Conservation (phyloP, 2,888 invertebrate species). For the Oasisia sp. region DNA sequence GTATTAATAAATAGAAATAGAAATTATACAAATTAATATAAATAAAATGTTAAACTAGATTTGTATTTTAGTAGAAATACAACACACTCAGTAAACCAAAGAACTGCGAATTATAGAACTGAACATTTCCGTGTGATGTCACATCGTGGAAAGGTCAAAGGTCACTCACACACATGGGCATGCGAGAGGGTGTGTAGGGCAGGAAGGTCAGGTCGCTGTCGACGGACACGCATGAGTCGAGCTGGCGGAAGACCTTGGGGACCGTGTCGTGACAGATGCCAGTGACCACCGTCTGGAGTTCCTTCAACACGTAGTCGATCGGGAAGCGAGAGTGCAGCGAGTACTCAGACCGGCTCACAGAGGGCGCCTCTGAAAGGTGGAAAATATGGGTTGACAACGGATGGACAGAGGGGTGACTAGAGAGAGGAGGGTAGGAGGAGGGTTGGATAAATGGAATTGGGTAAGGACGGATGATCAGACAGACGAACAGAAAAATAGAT, state of each 20-base stretch:
- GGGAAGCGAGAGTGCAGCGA: conserved; percentile 61
- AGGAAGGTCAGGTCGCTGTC: conserved; percentile 31
- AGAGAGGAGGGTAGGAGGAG: neutral
- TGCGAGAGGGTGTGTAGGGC: conserved; percentile 32
- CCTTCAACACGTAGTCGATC: conserved; percentile 66
- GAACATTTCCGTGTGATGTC: neutral
- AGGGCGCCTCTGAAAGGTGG: conserved; percentile 67
- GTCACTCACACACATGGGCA: conserved; percentile 23
- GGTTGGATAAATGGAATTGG: neutral
- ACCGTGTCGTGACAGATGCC: conserved; percentile 48
- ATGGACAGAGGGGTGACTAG: neutral
- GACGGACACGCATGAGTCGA: conserved; percentile 5
- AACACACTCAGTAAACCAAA: neutral
- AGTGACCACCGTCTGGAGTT: conserved; percentile 69
- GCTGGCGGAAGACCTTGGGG: conserved; percentile 29
- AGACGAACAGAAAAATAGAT: neutral
- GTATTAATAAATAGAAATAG: too few species aligned
- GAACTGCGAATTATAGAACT: neutral
- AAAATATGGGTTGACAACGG: neutral
- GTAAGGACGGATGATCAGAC: neutral
- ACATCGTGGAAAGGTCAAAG: neutral
- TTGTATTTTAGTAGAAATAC: neutral
- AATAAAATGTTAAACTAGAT: neutral
- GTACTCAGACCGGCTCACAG: conserved; percentile 63
- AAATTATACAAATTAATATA: too few species aligned